Conservation (phyloP, 1,140 invertebrate species). For the Drosophila ficusphila region DNA sequence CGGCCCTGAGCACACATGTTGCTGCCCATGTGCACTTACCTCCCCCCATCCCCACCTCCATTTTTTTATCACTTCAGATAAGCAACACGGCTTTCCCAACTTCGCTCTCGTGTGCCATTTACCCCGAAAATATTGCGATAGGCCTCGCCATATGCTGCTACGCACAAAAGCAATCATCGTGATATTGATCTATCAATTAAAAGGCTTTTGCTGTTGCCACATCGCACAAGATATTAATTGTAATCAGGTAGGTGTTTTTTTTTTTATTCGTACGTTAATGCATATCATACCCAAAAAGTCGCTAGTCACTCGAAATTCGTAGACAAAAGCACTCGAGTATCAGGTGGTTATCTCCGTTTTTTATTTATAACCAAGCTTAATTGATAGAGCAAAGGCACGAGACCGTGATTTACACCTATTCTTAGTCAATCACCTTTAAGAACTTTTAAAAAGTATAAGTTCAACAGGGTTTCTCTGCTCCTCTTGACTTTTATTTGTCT, state of each 20-base stretch:
- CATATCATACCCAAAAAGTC: conserved; percentile 7
- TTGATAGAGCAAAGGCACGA: neutral
- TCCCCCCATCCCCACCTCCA: neutral
- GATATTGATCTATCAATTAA: conserved; percentile 70
- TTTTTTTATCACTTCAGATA: conserved; percentile 42
- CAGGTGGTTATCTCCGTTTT: conserved; percentile 4
- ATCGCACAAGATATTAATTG: conserved; percentile 29
- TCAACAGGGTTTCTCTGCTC: too few species aligned
- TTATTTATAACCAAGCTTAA: neutral
- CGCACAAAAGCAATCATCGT: conserved; percentile 30
- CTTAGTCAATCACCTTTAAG: neutral
- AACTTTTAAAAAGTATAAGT: too few species aligned
- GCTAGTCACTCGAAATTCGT: conserved; percentile 6
- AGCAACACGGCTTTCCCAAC: conserved; percentile 33
- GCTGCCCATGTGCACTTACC: conserved; percentile 8
- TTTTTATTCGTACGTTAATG: neutral
- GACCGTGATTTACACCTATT: neutral
- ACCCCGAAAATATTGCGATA: conserved; percentile 42
- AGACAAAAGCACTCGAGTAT: neutral
- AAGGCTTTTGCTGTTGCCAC: conserved; percentile 60
- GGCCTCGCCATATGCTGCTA: conserved; percentile 25
- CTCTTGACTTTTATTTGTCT: too few species aligned
- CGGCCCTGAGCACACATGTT: conserved; percentile 65
- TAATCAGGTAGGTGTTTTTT: neutral
- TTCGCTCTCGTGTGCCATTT: conserved; percentile 32